These are phyloP conservation scores for Mythimna pallens DNA, from an alignment of 2,888 invertebrate genomes.

Conservation along the genomic window DNA sequence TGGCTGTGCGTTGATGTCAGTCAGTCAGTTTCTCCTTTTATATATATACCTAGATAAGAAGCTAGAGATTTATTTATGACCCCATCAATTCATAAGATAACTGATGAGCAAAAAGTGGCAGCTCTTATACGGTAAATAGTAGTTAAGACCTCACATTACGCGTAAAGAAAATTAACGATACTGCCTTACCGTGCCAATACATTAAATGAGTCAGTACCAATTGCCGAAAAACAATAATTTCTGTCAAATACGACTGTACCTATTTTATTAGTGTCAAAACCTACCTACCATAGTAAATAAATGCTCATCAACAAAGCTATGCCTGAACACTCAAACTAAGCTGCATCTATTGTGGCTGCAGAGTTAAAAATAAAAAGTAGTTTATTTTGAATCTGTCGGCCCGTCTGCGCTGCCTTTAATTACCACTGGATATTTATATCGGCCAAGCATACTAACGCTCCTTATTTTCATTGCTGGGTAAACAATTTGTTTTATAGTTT, in stretches of 20 bases:
- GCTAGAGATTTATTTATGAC: not conserved
- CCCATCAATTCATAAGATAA: not conserved
- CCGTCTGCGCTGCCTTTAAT: constrained; percentile 78
- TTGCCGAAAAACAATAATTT: constrained; percentile 2
- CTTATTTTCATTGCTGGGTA: constrained; percentile 74
- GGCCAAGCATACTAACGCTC: constrained; percentile 70
- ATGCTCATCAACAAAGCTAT: constrained; percentile 52
- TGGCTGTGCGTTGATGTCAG: too few relatives aligned
- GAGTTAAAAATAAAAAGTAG: constrained; percentile 77
- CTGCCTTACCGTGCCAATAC: not conserved
- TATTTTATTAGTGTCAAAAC: not conserved
- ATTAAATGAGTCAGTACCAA: constrained; percentile 2
- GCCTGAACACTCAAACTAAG: constrained; percentile 64
- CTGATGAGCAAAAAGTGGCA: not conserved
- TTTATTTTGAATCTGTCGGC: constrained; percentile 78
- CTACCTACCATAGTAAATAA: constrained; percentile 34
- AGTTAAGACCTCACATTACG: not conserved
- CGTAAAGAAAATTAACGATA: constrained; percentile 9
- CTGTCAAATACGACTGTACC: not conserved
- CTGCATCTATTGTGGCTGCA: constrained; percentile 74
- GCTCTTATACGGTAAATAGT: not conserved
- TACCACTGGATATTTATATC: constrained; percentile 78
- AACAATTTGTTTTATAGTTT: constrained; percentile 75
- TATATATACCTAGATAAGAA: too few relatives aligned
- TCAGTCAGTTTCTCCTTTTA: too few relatives aligned